Conservation (phyloP, 2,888 invertebrate species). For the Chrysolina oricalcia region DNA sequence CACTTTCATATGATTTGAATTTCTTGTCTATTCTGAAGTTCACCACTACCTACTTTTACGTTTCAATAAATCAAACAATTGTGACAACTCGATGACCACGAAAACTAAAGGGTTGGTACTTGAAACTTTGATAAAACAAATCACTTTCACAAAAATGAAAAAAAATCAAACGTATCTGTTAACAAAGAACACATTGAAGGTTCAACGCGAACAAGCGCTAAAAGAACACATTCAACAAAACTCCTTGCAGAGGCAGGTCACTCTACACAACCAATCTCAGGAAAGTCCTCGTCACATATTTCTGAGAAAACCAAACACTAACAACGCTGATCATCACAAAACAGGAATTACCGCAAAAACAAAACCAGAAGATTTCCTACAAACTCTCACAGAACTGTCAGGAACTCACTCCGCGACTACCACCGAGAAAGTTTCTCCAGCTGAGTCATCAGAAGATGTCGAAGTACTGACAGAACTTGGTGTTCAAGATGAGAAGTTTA, state of each 20-base stretch:
- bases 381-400: slow-evolving; percentile 19
- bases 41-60: too few species aligned
- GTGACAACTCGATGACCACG: too few species aligned
- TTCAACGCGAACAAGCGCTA: too few species aligned
- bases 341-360: slow-evolving; percentile 7
- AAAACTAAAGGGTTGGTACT: too few species aligned
- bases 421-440: background rate
- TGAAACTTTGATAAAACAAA: too few species aligned
- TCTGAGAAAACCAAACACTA: background rate
- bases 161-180: too few species aligned
- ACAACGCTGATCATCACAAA: background rate
- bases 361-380: slow-evolving; percentile 8
- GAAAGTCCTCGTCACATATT: background rate
- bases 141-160: too few species aligned
- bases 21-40: too few species aligned
- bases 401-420: background rate
- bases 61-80: too few species aligned
- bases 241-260: background rate
- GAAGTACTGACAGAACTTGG: slow-evolving; percentile 28
- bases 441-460: slow-evolving; percentile 4
- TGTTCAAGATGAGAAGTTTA: slow-evolving; percentile 20
- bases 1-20: too few species aligned
- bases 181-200: background rate
- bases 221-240: background rate
- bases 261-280: background rate